Base-by-base conservation (phyloP, 2,113 vertebrate species). In the Rhea pennata region DNA sequence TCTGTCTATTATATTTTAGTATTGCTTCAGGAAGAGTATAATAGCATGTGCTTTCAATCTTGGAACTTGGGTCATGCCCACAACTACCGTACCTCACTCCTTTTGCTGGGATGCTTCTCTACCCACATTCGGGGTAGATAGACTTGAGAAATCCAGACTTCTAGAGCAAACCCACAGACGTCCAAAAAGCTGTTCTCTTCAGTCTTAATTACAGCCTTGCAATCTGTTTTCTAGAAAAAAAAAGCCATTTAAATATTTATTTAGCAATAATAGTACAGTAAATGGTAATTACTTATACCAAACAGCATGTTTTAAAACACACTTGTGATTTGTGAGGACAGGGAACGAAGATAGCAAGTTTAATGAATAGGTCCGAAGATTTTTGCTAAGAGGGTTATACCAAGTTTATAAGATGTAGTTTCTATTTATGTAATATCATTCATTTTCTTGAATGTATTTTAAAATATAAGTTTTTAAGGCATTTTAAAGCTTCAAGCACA, bases 71-170 rank as follows among this genome's bases (percentile, higher is more conserved):
- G 56, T 31, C 27, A 31, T 59, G 56, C 31, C 56, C 56, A 33
- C 56, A 29, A 59, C 33, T 33, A 59, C 56, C 67, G 77, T 66
- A 99, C 98, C 98, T 99, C 98, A 50, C 98, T 99, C 90, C 98
- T 98, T 95, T 98, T 98, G 67, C 98, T 97, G 33, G 98, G 98
- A 97, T 99, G 98, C 61, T 98, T 98, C 94, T 99, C 98, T 84
- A 99, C 98, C 98, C 98, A 99, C 98, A 99, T 99, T 96, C 98
- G 98, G 92, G 98, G 98, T 48, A 98, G 97, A 95, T 98, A 98
- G 1, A 97, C 92, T 76, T 98, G 83, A 87, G 96, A 95, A 96
- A 99, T 96, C 71, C 67, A 61, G 16, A 98, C 61, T 42, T 83
- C 96, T 73, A 99, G 94, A 95, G 97, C 97, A 97, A 99, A 99